These are phyloP conservation scores for Pseudorectes ferrugineus DNA, from an alignment of 2,113 vertebrate species.

Conservation along the genomic window DNA sequence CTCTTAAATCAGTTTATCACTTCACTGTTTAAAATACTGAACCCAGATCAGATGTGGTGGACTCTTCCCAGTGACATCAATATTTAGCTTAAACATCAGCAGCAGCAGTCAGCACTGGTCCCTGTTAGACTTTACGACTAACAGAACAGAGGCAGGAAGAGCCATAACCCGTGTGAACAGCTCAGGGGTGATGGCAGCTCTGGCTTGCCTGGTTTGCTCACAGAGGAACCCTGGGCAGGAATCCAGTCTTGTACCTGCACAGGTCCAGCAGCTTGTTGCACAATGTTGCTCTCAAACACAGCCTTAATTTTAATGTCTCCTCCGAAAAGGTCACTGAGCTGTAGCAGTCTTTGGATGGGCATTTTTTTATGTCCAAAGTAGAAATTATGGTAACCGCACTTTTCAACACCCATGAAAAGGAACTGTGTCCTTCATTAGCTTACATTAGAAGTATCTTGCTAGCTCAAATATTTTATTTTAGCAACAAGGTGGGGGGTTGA, in stretches of 20 bases:
- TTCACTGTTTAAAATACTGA: not conserved
- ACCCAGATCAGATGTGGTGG: not conserved
- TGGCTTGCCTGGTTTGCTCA: not conserved
- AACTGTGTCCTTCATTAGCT: not conserved
- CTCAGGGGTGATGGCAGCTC: fast-evolving
- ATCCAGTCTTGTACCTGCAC: not conserved
- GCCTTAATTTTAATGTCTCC: not conserved
- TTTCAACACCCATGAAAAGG: not conserved
- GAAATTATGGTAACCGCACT: fast-evolving
- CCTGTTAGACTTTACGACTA: fast-evolving
- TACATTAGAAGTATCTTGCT: not conserved
- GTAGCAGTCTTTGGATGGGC: not conserved
- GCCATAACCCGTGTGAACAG: not conserved
- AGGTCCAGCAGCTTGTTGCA: not conserved
- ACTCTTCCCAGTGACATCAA: not conserved
- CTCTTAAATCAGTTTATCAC: not conserved
- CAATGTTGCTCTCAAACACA: not conserved
- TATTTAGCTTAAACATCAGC: not conserved
- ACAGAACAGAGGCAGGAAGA: fast-evolving
- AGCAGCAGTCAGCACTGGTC: not conserved
- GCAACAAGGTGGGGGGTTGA: not conserved
- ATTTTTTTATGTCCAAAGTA: not conserved
- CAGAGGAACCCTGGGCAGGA: not conserved
- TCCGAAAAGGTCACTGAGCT: not conserved
- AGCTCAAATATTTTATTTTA: not conserved